Base-by-base conservation (phyloP, 2,888 invertebrate species). In the Drosophila kokeensis region DNA sequence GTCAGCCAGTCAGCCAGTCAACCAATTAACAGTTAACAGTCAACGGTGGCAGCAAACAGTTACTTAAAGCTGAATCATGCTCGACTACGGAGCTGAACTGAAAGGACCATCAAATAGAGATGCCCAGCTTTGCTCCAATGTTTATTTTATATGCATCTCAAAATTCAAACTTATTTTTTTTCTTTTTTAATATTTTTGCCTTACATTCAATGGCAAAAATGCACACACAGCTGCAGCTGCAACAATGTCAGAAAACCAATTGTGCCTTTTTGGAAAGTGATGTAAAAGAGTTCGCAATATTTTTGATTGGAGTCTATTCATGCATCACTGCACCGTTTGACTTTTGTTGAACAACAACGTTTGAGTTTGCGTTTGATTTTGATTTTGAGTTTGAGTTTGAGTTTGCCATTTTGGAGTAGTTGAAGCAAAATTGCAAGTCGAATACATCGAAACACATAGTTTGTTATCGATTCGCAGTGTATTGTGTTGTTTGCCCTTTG, bases 1-100 rank as follows among this genome's bases (percentile, higher is more conserved):
- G 62, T 79, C 64, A 65, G 69, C 15, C 61, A 40, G 62, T 79
- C 64, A 65, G 69, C 15, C 40, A 52, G 49, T 24, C 15, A 45
- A 45, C 45, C 21, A 24, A 21, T 45, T 45, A 45, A 21, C 45
- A 45, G 21, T 67, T 36, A 52, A 36, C 65, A 49, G 64, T 8
- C 18, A 49, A 15, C 45, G 18, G 36, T 24, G 18, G 18, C 18
- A 29, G 27, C 29, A 49, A 50, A 18, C n/a, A 29, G 29, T 50
- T 29, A 27, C 50, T 50, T 27, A 45, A 45, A 45, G 24, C 24
- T 8, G 24, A 45, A 15, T 45, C 15, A 45, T 13, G 7, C 13
- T 42, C 13, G 3, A 7, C 21, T 42, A 11, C 21, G 21, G 10
- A n/a, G 10, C n/a, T 40, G 40, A 32, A 32, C 36, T 2, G 7